Conservation (phyloP, 2,888 invertebrate genomes). For the Philonicus albiceps region DNA sequence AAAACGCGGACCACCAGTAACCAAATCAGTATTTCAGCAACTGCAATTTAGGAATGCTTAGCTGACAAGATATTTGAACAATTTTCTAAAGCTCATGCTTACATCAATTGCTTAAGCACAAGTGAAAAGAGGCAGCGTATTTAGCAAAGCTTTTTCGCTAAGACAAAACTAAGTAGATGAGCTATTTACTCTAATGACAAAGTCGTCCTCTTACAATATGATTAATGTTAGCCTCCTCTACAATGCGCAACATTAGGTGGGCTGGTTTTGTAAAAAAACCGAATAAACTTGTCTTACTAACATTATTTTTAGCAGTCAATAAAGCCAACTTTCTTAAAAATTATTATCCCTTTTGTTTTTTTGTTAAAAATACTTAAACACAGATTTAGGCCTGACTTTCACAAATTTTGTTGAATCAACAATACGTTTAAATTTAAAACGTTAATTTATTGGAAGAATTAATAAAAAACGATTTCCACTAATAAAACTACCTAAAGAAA, state of each 20-base stretch:
- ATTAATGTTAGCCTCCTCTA: not conserved
- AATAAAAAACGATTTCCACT: not conserved
- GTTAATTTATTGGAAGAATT: not conserved
- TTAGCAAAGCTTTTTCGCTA: not conserved
- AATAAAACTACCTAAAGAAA: not conserved
- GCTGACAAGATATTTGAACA: not conserved
- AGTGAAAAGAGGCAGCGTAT: not conserved
- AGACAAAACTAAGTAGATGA: not conserved
- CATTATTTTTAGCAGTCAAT: not conserved
- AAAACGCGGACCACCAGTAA: not conserved
- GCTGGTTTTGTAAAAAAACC: not conserved
- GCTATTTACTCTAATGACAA: not conserved
- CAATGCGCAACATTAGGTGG: not conserved
- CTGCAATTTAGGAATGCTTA: not conserved
- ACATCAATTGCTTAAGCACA: not conserved
- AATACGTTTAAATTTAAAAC: not conserved
- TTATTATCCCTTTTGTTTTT: not conserved
- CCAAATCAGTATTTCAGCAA: not conserved
- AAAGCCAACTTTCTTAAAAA: not conserved
- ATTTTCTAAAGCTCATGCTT: not conserved
- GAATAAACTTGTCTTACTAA: not conserved
- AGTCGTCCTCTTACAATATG: not conserved
- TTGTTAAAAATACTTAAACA: not conserved
- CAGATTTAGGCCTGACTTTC: not conserved
- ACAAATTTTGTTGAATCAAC: not conserved